Evolutionary conservation across 2,888 invertebrate genomes (phyloP).

Genomic region (Polyploca ridens): DNA sequence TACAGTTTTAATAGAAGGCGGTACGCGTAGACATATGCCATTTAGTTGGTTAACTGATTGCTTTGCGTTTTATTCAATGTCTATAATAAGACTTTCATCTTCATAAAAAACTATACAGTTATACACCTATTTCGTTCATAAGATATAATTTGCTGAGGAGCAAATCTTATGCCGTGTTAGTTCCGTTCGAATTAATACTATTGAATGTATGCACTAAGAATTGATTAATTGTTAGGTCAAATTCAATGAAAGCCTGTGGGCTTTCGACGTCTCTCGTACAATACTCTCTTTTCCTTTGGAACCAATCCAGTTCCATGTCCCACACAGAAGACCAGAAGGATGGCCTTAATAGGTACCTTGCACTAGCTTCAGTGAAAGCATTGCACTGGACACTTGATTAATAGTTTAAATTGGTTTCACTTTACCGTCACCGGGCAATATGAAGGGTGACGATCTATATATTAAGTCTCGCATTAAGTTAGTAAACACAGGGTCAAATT

Average conservation of each 20-base stretch:
- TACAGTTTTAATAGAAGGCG: background rate
- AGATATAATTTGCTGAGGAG: background rate
- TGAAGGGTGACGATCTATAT: background rate
- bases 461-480: background rate
- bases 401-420: background rate
- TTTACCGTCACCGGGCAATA: background rate
- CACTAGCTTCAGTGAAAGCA: background rate
- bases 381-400: constrained; percentile 1
- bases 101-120: background rate
- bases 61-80: background rate
- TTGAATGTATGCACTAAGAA: background rate
- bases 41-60: constrained; percentile 1
- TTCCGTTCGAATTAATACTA: background rate
- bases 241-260: background rate
- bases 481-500: background rate
- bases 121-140: background rate
- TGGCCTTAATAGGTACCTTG: background rate
- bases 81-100: constrained; percentile 1
- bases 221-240: background rate
- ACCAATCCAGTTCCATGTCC: background rate
- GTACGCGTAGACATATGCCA: constrained; percentile 1
- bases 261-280: background rate
- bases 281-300: background rate
- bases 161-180: background rate
- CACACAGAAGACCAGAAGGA: background rate